A percentile compares a stretch with the other conserved stretches of the same genome.
phyloP scores from a whole-genome alignment of 1,140 invertebrate genomes.

The Drosophila rufa region DNA sequence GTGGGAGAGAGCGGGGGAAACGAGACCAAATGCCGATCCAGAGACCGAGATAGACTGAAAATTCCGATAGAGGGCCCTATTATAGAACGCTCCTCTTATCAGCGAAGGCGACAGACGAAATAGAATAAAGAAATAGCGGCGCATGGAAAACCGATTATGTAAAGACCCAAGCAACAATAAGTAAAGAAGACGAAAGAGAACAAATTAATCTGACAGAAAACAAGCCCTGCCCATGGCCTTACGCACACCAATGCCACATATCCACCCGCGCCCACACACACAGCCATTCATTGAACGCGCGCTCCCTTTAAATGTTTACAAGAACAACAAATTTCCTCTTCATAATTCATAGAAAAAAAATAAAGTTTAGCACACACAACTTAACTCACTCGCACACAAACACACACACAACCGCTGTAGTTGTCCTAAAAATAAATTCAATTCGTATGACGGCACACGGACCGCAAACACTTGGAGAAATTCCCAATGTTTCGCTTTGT shows the following conservation, averaged over 20 bases:
- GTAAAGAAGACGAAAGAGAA: conserved; percentile 35
- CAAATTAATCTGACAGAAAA: conserved; percentile 64
- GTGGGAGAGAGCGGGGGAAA: not conserved
- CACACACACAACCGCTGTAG: conserved; percentile 38
- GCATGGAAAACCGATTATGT: conserved; percentile 79
- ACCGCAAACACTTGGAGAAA: conserved; percentile 71
- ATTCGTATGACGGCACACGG: conserved; percentile 68
- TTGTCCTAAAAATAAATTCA: conserved; percentile 80
- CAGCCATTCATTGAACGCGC: conserved; percentile 54
- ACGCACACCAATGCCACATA: conserved; percentile 2
- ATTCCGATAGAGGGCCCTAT: conserved; percentile 55
- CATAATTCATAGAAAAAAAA: conserved; percentile 59
- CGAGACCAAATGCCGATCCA: conserved; percentile 18
- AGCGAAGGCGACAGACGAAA: conserved; percentile 23
- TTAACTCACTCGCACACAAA: conserved; percentile 6
- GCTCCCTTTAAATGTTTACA: conserved; percentile 62
- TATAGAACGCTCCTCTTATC: conserved; percentile 53
- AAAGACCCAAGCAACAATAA: conserved; percentile 44
- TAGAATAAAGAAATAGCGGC: conserved; percentile 21
- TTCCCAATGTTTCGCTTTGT: conserved; percentile 63
- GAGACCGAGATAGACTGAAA: conserved; percentile 31
- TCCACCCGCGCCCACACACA: conserved; percentile 18
- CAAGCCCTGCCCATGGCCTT: conserved; percentile 51
- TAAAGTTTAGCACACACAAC: conserved; percentile 29
- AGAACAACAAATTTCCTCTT: conserved; percentile 53